Base-by-base conservation (phyloP, 2,797 vertebrate species). In the Melanotaenia pygmaea region DNA sequence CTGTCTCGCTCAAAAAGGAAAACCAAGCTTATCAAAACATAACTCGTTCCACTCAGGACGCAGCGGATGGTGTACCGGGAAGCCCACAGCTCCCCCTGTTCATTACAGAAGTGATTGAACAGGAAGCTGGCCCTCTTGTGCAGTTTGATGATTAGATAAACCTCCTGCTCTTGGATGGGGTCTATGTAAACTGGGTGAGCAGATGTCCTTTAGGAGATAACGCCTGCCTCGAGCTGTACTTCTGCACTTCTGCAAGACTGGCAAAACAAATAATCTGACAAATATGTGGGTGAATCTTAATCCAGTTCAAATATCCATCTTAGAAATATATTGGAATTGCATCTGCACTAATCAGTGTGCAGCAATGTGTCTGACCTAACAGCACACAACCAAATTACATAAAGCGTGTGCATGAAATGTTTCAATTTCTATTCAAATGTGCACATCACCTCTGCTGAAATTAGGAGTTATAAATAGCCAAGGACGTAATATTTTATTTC, bases 171-270 rank as follows among this genome's bases (percentile, higher is more conserved):
- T 76, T 90, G 80, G 88, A 92, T 70, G 90, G 74, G 69, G 74
- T 74, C 90, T 90, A 86, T 88, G 90, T 91, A 91, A 91, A 95
- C 93, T 84, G 76, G n/a, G 86, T 83, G 86, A 91, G 12, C 92
- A 94, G 94, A 96, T 96, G 94, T 95, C 93, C 94, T 94, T 94
- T 88, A 88, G 88, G 84, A 95, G 95, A 96, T 96, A 95, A 92
- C 85, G 70, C 70, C 70, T 82, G 86, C 87, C 86, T 89, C 78
- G 54, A 54, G 38, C 88, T 86, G 88, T 92, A 47, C 20, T 50
- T 50, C 10, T n/a, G 47, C 91, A 88, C 86, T 92, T 91, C 86
- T 88, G 82, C 85, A 67, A 59, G 77, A 77, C 80, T 80, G 77
- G 67, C 58, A 71, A 82, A 79, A 81, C 76, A 88, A 62, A 37